Evolutionary conservation across 2,888 invertebrate genomes (phyloP).

Genomic region (Psylliodes chrysocephalus): DNA sequence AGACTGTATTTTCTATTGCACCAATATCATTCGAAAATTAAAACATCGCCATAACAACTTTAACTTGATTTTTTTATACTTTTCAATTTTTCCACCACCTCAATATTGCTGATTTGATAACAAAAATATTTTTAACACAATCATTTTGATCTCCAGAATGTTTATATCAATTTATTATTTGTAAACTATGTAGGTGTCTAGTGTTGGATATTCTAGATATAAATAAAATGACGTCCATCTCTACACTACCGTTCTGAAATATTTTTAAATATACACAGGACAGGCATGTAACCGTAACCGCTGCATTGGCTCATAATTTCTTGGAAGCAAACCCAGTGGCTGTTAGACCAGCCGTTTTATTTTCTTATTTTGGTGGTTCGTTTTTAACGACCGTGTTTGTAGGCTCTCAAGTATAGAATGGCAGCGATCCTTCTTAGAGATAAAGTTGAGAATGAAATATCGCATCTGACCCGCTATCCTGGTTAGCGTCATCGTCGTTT

Average conservation of each 20-base stretch:
- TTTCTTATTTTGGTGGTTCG: slow-evolving; percentile 24
- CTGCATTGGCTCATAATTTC: slow-evolving; percentile 22
- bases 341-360: slow-evolving; percentile 20
- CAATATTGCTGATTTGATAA: too few relatives aligned
- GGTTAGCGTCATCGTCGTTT: slow-evolving; percentile 12
- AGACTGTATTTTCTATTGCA: too few relatives aligned
- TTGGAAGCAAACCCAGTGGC: slow-evolving; percentile 30
- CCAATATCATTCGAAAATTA: too few relatives aligned
- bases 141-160: too few relatives aligned
- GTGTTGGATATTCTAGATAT: too few relatives aligned
- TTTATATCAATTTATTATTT: too few relatives aligned
- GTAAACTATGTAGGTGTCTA: too few relatives aligned
- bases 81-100: too few relatives aligned
- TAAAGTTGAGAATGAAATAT: slow-evolving; percentile 26
- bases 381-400: slow-evolving; percentile 32
- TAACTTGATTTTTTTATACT: too few relatives aligned
- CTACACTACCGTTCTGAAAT: neutral
- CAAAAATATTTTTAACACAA: too few relatives aligned
- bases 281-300: neutral
- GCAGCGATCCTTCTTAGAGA: slow-evolving; percentile 18
- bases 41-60: too few relatives aligned
- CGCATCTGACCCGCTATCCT: slow-evolving; percentile 1
- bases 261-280: neutral
- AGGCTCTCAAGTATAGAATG: slow-evolving; percentile 8
- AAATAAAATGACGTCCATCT: neutral